Conservation (phyloP, 2,113 vertebrate species). For the Thamnophis sirtalis region DNA sequence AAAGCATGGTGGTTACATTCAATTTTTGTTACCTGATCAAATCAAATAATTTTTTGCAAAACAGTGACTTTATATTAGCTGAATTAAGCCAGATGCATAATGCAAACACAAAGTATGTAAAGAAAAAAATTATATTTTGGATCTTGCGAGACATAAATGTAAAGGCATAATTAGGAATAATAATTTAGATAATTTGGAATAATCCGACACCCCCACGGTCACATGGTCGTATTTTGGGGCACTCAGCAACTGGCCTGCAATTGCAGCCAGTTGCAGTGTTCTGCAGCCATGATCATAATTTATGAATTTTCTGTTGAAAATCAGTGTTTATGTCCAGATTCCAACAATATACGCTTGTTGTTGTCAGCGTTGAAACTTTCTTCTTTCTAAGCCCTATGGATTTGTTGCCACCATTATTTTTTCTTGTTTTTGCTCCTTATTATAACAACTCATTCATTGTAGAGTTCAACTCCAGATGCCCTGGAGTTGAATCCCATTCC, state of each 20-base stretch:
- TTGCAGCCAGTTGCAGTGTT: not conserved
- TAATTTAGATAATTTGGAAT: not conserved
- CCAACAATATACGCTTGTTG: not conserved
- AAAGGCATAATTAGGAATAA: not conserved
- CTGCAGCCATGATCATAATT: not conserved
- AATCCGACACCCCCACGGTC: not conserved
- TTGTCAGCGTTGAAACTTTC: not conserved
- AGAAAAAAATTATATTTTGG: not conserved
- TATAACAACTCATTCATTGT: not conserved
- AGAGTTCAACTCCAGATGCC: not conserved
- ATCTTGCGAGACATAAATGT: not conserved
- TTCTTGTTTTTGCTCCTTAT: not conserved
- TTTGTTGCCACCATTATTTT: not conserved
- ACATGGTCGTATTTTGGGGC: not conserved
- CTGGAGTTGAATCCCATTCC: not conserved
- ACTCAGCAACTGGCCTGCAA: not conserved
- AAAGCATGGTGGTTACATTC: not conserved
- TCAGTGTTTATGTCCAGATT: not conserved
- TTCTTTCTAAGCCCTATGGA: not conserved
- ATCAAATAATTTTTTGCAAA: not conserved
- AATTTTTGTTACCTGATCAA: not conserved
- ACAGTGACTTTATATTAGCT: not conserved
- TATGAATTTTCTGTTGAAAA: not conserved
- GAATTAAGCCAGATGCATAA: not conserved
- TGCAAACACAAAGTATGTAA: not conserved